Percentiles rank a stretch among this genome's conserved stretches.
Evolutionary conservation across 1,140 invertebrate genomes (phyloP).

Genomic region (Caenorhabditis brenneri): DNA sequence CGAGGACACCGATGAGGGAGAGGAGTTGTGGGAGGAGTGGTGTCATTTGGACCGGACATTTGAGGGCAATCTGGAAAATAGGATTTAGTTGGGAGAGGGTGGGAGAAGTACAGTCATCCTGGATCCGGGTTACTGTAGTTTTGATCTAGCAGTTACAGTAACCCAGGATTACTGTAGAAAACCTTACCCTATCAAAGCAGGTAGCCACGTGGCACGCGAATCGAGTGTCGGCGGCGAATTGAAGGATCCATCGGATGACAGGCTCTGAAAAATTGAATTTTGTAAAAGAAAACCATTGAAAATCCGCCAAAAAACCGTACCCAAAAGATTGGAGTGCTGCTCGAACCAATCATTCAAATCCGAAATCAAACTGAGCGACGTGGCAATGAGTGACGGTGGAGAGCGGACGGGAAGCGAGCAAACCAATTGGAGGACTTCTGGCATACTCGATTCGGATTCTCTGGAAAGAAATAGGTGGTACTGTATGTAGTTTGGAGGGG

Average conservation of each 20-base stretch:
- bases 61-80: not conserved
- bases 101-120: too few species aligned
- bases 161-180: not conserved
- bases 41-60: not conserved
- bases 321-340: constrained; percentile 81
- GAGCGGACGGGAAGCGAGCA: constrained; percentile 82
- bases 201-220: constrained; percentile 29
- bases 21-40: not conserved
- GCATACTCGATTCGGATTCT: constrained; percentile 87
- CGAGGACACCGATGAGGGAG: not conserved
- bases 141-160: too few species aligned
- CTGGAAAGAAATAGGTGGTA: constrained; percentile 74
- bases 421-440: constrained; percentile 89
- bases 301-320: constrained; percentile 71
- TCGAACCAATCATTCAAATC: constrained; percentile 95
- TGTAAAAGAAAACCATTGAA: not conserved
- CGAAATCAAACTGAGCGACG: constrained; percentile 85
- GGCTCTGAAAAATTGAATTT: constrained; percentile 49
- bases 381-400: constrained; percentile 86
- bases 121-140: too few species aligned
- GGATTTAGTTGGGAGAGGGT: too few species aligned
- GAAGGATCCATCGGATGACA: constrained; percentile 53
- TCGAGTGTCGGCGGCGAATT: constrained; percentile 46
- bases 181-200: not conserved
- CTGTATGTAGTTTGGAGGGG: constrained; percentile 12